Percentiles rank a stretch among this genome's conserved stretches.
phyloP scores from a whole-genome alignment of 2,888 invertebrate species.

The Syritta pipiens region DNA sequence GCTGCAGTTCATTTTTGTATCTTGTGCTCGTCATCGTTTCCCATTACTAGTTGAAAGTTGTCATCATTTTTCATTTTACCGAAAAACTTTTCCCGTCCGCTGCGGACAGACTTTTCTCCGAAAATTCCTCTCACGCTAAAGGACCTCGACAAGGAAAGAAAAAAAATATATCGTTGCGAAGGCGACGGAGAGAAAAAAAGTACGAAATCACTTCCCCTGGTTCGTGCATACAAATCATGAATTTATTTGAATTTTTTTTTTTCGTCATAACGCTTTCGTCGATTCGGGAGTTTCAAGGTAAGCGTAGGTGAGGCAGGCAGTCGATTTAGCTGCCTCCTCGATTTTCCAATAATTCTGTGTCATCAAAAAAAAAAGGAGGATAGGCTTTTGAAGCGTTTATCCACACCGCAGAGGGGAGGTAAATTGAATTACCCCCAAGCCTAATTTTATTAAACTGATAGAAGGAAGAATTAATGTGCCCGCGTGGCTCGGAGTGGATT shows the following conservation, averaged over 20 bases:
- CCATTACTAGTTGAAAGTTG: constrained; percentile 5
- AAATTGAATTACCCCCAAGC: neutral
- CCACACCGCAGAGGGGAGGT: neutral
- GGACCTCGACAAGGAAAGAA: no score
- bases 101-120: constrained; percentile 2
- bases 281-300: neutral
- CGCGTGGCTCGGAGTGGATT: no score
- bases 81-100: neutral
- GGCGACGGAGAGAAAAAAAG: neutral
- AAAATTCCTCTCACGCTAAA: no score
- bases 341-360: neutral
- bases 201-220: neutral
- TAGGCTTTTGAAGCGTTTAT: neutral
- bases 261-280: neutral
- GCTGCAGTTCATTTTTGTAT: no score
- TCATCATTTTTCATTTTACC: constrained; percentile 7
- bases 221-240: constrained; percentile 27
- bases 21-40: no score
- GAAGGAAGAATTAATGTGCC: neutral
- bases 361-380: neutral
- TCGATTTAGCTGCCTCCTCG: neutral
- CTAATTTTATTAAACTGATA: constrained; percentile 5
- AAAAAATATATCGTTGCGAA: no score
- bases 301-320: neutral
- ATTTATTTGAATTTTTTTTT: constrained; percentile 33